phyloP scores from a whole-genome alignment of 1,140 invertebrate species.

The Samia ricini region DNA sequence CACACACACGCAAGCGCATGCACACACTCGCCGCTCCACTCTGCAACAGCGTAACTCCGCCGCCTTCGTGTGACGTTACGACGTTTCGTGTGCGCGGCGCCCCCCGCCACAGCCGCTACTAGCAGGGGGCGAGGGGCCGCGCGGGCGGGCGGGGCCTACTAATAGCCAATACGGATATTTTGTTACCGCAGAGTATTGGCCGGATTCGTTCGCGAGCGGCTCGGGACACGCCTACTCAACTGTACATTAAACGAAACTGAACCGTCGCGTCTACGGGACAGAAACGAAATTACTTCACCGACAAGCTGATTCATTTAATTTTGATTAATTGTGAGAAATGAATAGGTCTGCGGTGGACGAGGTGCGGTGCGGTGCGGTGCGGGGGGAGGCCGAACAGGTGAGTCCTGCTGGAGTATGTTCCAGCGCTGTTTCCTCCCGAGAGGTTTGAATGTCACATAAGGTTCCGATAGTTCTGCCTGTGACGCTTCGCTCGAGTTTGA shows the following conservation, averaged over 20 bases:
- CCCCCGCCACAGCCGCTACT: conserved; percentile 1
- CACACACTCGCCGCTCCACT: conserved; percentile 30
- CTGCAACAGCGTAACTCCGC: conserved; percentile 27
- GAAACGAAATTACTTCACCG: conserved; percentile 20
- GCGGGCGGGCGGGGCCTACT: conserved; percentile 67
- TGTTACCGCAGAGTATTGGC: conserved; percentile 78
- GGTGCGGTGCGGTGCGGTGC: conserved; percentile 20
- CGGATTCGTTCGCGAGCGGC: conserved; percentile 69
- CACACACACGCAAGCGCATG: conserved; percentile 29
- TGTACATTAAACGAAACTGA: conserved; percentile 36
- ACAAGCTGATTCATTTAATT: conserved; percentile 59
- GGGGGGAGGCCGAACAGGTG: neutral
- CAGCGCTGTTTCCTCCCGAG: neutral
- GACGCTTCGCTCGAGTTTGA: too few relatives aligned
- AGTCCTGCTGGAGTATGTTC: neutral
- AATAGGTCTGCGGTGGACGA: conserved; percentile 36
- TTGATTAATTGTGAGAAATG: conserved; percentile 74
- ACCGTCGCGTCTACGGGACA: conserved; percentile 23
- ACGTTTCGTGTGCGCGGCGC: conserved; percentile 27
- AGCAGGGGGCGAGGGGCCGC: conserved; percentile 15
- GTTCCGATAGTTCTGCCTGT: too few relatives aligned
- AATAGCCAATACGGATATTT: conserved; percentile 79
- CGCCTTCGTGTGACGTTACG: conserved; percentile 19
- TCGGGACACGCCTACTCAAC: conserved; percentile 63
- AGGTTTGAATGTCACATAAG: neutral